Conservation (phyloP, 2,113 vertebrate species). For the Cettia cetti region DNA sequence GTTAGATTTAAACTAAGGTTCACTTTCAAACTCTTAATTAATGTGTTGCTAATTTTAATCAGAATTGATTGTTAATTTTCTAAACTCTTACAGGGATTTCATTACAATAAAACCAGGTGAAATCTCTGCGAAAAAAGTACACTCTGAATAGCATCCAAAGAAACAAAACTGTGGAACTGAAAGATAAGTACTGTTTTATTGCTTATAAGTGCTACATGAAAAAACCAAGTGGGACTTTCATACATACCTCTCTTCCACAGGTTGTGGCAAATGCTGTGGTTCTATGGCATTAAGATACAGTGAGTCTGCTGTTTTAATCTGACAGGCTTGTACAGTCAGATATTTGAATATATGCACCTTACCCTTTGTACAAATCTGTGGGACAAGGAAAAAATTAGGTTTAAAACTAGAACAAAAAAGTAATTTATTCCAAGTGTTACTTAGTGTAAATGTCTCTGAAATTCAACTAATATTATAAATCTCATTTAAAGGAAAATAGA, state of each 20-base stretch:
- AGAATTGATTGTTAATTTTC: not conserved
- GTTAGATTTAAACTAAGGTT: not conserved
- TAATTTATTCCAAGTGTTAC: not conserved
- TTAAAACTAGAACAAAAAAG: not conserved
- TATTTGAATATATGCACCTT: slow-evolving; percentile 98
- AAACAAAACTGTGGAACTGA: not conserved
- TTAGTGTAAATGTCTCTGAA: not conserved
- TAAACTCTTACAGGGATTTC: not conserved
- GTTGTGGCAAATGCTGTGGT: slow-evolving; percentile 79
- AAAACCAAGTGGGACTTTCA: not conserved
- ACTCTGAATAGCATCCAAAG: not conserved
- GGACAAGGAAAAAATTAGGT: not conserved
- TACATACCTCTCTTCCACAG: slow-evolving; percentile 82
- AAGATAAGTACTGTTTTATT: not conserved
- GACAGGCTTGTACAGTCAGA: slow-evolving; percentile 89
- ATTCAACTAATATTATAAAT: not conserved
- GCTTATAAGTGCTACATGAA: not conserved
- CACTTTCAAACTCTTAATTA: not conserved
- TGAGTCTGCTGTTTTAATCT: slow-evolving; percentile 85
- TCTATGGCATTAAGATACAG: slow-evolving; percentile 88
- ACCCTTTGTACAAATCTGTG: slow-evolving; percentile 92
- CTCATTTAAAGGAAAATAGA: not conserved
- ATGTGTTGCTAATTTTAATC: not conserved
- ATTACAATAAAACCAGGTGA: not conserved
- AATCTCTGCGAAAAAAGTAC: not conserved